Evolutionary conservation across 2,113 vertebrate species (phyloP).

Genomic region (Cavia porcellus): DNA sequence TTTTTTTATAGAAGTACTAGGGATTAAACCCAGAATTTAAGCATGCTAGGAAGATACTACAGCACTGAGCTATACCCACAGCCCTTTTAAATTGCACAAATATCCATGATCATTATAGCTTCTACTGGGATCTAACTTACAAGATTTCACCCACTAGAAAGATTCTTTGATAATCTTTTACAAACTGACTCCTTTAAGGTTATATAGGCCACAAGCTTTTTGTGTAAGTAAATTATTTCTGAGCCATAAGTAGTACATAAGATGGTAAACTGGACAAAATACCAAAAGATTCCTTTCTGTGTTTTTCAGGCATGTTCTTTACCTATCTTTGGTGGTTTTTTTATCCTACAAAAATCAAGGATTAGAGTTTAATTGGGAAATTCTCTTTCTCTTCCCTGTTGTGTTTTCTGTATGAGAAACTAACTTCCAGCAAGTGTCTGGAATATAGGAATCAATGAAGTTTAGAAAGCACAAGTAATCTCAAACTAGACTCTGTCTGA

Average conservation of each 20-base stretch:
- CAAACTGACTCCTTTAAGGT: background rate
- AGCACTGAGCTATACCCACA: background rate
- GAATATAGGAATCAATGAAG: background rate
- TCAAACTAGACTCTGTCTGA: too few relatives aligned
- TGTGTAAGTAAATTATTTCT: background rate
- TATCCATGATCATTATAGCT: background rate
- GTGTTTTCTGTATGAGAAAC: background rate
- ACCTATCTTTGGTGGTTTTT: background rate
- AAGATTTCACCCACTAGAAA: background rate
- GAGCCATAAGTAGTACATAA: background rate
- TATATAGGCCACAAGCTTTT: background rate
- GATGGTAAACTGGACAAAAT: background rate
- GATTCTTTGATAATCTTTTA: background rate
- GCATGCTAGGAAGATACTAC: background rate
- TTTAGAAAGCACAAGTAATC: background rate
- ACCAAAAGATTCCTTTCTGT: background rate
- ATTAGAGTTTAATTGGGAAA: background rate
- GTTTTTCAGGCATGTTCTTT: background rate
- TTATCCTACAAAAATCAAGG: background rate
- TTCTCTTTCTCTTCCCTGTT: background rate
- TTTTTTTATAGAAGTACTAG: too few relatives aligned
- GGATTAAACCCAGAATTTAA: too few relatives aligned
- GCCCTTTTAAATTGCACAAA: background rate
- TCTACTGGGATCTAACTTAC: background rate
- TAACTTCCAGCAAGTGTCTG: background rate